phyloP scores from a whole-genome alignment of 1,140 invertebrate species.

The Eciton burchellii region DNA sequence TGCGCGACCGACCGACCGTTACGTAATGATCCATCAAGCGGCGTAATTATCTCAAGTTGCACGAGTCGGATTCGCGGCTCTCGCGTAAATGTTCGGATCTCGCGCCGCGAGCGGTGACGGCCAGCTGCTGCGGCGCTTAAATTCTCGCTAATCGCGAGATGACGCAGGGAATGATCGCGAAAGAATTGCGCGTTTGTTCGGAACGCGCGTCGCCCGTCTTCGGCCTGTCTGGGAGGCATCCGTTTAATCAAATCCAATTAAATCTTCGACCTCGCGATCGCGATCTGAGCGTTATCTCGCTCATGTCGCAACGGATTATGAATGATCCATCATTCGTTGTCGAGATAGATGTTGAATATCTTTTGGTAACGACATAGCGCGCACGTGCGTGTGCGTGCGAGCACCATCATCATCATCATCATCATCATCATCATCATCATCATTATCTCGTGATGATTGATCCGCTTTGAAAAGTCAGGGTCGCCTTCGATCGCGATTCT shows the following conservation, averaged over 20 bases:
- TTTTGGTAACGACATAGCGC: too few relatives aligned
- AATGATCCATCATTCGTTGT: too few relatives aligned
- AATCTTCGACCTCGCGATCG: not conserved
- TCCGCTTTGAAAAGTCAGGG: slow-evolving; percentile 44
- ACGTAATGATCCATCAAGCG: not conserved
- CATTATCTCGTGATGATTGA: slow-evolving; percentile 44
- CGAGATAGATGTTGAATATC: too few relatives aligned
- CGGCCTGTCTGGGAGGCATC: not conserved
- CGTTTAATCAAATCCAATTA: slow-evolving; percentile 7
- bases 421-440: not conserved
- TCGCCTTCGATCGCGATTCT: slow-evolving; percentile 8
- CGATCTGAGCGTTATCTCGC: not conserved
- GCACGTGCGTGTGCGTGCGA: too few relatives aligned
- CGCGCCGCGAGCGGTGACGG: not conserved
- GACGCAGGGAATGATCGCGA: not conserved
- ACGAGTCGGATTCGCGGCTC: not conserved
- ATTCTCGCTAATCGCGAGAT: slow-evolving; percentile 7
- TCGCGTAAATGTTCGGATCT: not conserved
- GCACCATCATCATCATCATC: too few relatives aligned
- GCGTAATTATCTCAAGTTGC: not conserved
- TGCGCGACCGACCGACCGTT: not conserved
- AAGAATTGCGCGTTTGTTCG: not conserved
- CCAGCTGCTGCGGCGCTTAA: not conserved
- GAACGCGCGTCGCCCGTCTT: too few relatives aligned
- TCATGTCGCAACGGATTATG: too few relatives aligned